Evolutionary conservation across 2,113 vertebrate genomes (phyloP).

Genomic region (Ptilonorhynchus violaceus): DNA sequence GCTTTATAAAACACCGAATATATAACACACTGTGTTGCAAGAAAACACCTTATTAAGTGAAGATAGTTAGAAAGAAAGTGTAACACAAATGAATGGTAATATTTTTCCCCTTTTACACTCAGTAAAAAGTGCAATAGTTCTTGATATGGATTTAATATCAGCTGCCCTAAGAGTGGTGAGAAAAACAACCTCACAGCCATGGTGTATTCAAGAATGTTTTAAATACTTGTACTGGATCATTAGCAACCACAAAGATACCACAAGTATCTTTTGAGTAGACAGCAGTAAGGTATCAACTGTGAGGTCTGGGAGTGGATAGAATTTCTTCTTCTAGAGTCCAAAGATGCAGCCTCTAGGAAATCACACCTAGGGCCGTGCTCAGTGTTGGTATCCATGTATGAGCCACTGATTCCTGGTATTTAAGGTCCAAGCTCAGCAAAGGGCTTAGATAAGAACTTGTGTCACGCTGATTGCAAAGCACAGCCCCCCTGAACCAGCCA

Average conservation of each 20-base stretch:
- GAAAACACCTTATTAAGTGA: constrained; percentile 74
- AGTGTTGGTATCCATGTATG: too few relatives aligned
- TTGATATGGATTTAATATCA: constrained; percentile 63
- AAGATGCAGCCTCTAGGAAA: neutral
- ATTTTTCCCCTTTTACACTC: constrained; percentile 37
- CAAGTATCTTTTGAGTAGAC: neutral
- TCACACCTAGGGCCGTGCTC: fast-evolving
- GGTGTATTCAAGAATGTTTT: neutral
- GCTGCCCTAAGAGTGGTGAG: neutral
- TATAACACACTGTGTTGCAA: constrained; percentile 57
- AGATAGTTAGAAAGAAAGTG: constrained; percentile 68
- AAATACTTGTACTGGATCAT: neutral
- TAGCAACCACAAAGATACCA: neutral
- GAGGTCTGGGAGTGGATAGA: neutral
- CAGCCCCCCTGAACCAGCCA: neutral
- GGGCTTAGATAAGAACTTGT: neutral
- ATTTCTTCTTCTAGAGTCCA: neutral
- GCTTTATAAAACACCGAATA: constrained; percentile 69
- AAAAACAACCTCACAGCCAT: neutral
- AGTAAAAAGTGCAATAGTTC: constrained; percentile 55
- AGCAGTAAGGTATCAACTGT: neutral
- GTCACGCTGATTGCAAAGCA: neutral
- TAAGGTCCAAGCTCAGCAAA: neutral
- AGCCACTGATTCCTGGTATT: neutral
- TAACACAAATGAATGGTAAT: constrained; percentile 64